Percentiles rank a stretch among this genome's conserved stretches.
phyloP scores from a whole-genome alignment of 2,797 vertebrate genomes.

The Sarcoramphus papa region DNA sequence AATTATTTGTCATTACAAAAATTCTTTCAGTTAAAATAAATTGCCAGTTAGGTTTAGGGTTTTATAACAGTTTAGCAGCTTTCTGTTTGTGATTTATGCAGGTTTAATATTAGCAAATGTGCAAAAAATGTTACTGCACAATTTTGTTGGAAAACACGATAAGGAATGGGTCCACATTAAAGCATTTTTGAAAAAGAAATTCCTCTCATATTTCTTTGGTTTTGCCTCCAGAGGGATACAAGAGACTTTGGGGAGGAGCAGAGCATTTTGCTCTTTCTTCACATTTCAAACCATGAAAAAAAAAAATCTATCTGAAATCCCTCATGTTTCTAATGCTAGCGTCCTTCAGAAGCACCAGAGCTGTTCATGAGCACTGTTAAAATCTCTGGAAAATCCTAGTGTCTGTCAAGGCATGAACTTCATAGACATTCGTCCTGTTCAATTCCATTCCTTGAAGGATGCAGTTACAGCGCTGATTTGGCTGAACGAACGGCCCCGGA shows the following conservation, averaged over 20 bases:
- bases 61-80: not conserved
- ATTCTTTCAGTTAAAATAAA: not conserved
- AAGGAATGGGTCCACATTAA: not conserved
- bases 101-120: not conserved
- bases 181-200: not conserved
- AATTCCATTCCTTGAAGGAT: not conserved
- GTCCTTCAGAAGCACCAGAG: not conserved
- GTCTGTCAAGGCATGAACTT: not conserved
- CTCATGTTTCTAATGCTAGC: accelerated
- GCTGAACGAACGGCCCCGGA: accelerated
- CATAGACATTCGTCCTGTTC: not conserved
- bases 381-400: not conserved
- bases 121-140: not conserved
- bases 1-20: not conserved
- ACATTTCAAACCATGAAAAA: not conserved
- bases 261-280: not conserved
- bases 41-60: not conserved
- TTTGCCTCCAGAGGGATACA: not conserved
- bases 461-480: not conserved
- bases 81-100: not conserved
- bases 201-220: not conserved
- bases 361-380: not conserved
- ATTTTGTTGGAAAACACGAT: not conserved
- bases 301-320: not conserved
- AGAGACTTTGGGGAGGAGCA: not conserved